These are phyloP conservation scores for Halocynthia roretzi DNA, from an alignment of 23 tunicate genomes.

Conservation along the genomic window DNA sequence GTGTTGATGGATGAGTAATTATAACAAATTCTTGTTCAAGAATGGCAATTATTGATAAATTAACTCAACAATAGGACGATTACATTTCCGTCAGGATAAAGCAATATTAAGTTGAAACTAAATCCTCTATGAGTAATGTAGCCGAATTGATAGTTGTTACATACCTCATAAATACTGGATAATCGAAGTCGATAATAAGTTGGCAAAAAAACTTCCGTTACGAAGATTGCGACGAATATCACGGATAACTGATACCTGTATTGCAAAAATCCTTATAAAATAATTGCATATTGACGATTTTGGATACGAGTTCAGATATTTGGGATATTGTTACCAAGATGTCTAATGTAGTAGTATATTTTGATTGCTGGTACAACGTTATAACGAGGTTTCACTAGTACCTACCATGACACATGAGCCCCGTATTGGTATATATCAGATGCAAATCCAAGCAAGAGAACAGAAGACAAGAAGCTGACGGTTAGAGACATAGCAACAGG, in stretches of 20 bases:
- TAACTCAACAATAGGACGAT: no score
- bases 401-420: neutral
- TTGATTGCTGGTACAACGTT: neutral
- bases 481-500: conserved; percentile 14
- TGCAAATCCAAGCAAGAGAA: conserved; percentile 20
- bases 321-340: no score
- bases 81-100: no score
- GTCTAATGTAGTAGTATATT: neutral
- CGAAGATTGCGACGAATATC: neutral
- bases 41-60: no score
- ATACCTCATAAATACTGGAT: conserved; percentile 25
- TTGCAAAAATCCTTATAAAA: no score
- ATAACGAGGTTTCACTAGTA: neutral
- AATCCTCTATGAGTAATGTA: no score
- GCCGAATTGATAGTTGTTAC: no score
- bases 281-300: no score
- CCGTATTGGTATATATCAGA: conserved; percentile 19
- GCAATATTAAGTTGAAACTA: no score
- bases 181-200: conserved; percentile 1
- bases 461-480: conserved; percentile 12
- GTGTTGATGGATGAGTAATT: no score
- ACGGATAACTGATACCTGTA: neutral
- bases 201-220: conserved; percentile 5
- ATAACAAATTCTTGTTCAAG: no score
- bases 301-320: no score